Base-by-base conservation (phyloP, 2,113 vertebrate genomes). In the Oriolus oriolus region DNA sequence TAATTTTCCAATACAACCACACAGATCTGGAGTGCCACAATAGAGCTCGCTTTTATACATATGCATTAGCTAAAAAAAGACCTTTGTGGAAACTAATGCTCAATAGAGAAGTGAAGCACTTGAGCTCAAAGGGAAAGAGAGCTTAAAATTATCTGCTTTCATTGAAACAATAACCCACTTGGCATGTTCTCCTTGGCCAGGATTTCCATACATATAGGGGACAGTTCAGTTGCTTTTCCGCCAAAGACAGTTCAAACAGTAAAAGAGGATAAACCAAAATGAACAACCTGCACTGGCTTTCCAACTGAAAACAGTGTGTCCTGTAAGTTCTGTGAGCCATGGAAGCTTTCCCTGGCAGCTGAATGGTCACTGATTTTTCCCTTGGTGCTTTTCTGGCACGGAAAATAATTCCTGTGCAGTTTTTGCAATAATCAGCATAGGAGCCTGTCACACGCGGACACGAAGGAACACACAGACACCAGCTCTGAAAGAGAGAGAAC, bases 101-200 rank as follows among this genome's bases (percentile, higher is more conserved):
- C 49, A 64, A 41, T 16, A 87, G 66, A 93, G 81, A 86, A 79
- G 53, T 92, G 82, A 93, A 91, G 63, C 70, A 47, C 66, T 95
- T 76, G 85, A 96, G 54, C 64, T 93, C 53, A 89, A 78, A 95
- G 60, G 49, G 59, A 35, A 74, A 91, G 59, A 83, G 22, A 70
- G 39, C n/a, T 95, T 83, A 85, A 90, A 84, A 89, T 91, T 64
- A 74, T 74, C 86, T 91, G 63, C 68, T 94, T 95, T 88, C 68
- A 65, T 31, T 57, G 75, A 75, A 93, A 95, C 85, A 88, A 82
- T 66, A 91, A 90, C 39, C 64, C 79, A 68, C 76, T 96, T 95
- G 83, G 80, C 70, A 68, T 92, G 94, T 92, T 90, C 16, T 8
- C 74, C 68, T 92, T 93, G 74, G 70, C 45, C 30, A 22, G 44